Conservation (phyloP, 2,888 invertebrate species). For the Liposcelis brunnea region DNA sequence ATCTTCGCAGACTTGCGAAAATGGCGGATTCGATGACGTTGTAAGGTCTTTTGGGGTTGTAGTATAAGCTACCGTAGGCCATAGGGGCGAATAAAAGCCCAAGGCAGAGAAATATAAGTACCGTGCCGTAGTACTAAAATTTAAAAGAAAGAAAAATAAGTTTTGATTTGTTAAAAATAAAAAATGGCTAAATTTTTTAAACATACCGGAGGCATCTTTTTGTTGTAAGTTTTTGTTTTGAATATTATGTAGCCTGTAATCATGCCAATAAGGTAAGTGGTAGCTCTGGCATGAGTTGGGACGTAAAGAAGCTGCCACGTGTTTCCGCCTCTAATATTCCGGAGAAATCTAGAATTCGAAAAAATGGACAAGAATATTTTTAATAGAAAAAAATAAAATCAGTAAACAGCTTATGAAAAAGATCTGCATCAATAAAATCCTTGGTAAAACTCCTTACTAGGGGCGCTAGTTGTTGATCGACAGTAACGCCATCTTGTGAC, state of each 20-base stretch:
- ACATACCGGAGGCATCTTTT: conserved; percentile 5
- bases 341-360: conserved; percentile 31
- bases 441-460: too few relatives aligned
- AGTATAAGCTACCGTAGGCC: conserved; percentile 31
- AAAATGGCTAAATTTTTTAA: too few relatives aligned
- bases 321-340: conserved; percentile 30
- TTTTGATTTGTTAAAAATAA: too few relatives aligned
- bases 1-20: conserved; percentile 37
- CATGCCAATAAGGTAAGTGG: conserved; percentile 38
- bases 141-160: too few relatives aligned
- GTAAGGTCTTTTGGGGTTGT: conserved; percentile 30
- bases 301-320: conserved; percentile 37
- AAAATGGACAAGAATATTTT: background rate
- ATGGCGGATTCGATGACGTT: conserved; percentile 32
- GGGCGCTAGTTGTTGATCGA: too few relatives aligned
- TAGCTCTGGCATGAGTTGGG: conserved; percentile 38
- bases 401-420: too few relatives aligned
- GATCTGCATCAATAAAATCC: too few relatives aligned
- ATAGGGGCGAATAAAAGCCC: conserved; percentile 30
- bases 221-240: conserved; percentile 21
- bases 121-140: too few relatives aligned
- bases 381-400: conserved; percentile 11
- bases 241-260: conserved; percentile 32
- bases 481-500: too few relatives aligned
- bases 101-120: conserved; percentile 23